Evolutionary conservation across 30 jellyfish, hydroid and myxozoan genomes (phyloP).

Genomic region (Chironex yamaguchii): DNA sequence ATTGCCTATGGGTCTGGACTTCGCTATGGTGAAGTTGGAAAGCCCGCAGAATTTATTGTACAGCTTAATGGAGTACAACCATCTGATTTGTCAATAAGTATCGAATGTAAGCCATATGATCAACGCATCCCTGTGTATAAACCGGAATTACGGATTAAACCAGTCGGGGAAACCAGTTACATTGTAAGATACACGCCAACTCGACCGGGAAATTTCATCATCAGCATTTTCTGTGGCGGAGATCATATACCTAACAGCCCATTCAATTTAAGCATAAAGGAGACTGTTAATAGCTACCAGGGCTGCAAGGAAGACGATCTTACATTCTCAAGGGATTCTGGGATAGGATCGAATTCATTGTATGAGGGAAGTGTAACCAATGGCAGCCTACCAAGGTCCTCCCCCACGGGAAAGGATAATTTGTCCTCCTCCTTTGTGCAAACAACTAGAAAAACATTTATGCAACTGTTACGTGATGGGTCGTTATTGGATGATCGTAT

Average conservation of each 20-base stretch:
- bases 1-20: slow-evolving; percentile 96
- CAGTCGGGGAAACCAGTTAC: slow-evolving; percentile 81
- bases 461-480: not conserved
- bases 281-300: slow-evolving; percentile 40
- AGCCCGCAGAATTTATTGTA: slow-evolving; percentile 88
- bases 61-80: slow-evolving; percentile 60
- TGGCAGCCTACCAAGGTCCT: not conserved
- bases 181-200: slow-evolving; percentile 89
- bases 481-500: not conserved
- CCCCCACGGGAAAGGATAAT: not conserved
- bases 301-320: slow-evolving; percentile 26
- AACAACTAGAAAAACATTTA: not conserved
- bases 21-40: slow-evolving; percentile 95
- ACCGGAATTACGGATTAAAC: slow-evolving; percentile 84
- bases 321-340: slow-evolving; percentile 55
- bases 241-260: slow-evolving; percentile 89
- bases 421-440: not conserved
- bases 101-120: slow-evolving; percentile 85
- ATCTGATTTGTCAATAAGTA: slow-evolving; percentile 78
- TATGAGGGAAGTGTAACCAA: not conserved
- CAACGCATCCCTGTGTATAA: slow-evolving; percentile 26
- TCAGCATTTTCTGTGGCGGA: slow-evolving; percentile 75
- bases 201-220: slow-evolving; percentile 79
- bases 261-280: slow-evolving; percentile 67
- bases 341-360: not conserved